Percentiles rank a stretch among this genome's conserved stretches.
These are phyloP conservation scores for Corythaixoides concolor DNA, from an alignment of 2,113 vertebrate species.

Conservation along the genomic window DNA sequence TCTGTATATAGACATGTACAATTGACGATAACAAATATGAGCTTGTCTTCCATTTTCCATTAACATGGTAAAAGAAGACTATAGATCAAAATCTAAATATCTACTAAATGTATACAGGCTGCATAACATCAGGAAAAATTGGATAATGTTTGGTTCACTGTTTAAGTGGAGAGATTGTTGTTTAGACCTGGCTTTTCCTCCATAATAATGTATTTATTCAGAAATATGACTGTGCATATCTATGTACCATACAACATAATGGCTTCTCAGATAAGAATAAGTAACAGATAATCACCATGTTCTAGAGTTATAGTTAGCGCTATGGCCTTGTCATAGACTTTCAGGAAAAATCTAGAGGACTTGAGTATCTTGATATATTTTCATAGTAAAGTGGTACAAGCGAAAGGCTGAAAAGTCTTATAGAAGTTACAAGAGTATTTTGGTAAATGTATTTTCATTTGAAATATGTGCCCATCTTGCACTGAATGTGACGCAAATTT, in stretches of 20 bases:
- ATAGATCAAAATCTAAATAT: background rate
- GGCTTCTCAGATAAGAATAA: background rate
- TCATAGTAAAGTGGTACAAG: background rate
- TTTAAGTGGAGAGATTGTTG: background rate
- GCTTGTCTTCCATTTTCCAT: background rate
- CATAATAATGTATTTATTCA: background rate
- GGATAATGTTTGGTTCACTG: background rate
- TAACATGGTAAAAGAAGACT: background rate
- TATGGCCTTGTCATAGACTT: background rate
- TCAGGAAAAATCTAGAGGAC: background rate
- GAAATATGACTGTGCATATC: background rate
- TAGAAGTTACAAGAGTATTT: background rate
- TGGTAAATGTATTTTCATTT: background rate
- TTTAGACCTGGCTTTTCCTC: background rate
- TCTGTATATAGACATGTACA: background rate
- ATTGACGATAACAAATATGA: background rate
- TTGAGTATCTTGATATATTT: background rate
- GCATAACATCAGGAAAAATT: background rate
- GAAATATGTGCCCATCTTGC: fast-evolving
- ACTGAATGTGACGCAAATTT: background rate
- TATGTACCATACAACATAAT: background rate
- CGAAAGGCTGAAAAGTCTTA: background rate
- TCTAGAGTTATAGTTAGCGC: background rate
- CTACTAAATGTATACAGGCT: background rate
- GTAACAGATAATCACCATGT: background rate